Conservation (phyloP, 2,888 invertebrate species). For the Miltochrista miniata region DNA sequence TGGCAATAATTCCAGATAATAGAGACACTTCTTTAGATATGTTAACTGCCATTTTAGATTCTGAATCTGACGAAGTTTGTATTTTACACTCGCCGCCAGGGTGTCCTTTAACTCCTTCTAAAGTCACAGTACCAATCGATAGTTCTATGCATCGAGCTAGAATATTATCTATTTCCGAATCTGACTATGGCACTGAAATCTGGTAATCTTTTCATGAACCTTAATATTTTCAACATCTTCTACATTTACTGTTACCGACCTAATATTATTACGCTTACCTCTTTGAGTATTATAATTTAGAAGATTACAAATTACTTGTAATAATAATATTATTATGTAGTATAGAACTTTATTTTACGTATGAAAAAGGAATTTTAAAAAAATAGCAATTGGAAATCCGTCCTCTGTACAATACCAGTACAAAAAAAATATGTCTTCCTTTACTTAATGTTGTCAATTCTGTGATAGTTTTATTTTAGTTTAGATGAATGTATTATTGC, state of each 20-base stretch:
- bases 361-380: slow-evolving; percentile 3
- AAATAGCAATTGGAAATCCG: slow-evolving; percentile 44
- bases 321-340: too few species aligned
- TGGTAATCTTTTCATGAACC: slow-evolving; percentile 81
- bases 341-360: slow-evolving; percentile 5
- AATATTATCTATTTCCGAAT: slow-evolving; percentile 85
- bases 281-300: slow-evolving; percentile 8
- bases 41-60: slow-evolving; percentile 75
- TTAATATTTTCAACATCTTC: not conserved
- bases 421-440: slow-evolving; percentile 59
- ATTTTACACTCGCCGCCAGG: slow-evolving; percentile 73
- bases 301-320: slow-evolving; percentile 8
- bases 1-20: slow-evolving; percentile 66
- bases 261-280: slow-evolving; percentile 32
- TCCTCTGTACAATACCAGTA: slow-evolving; percentile 49
- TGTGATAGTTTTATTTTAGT: slow-evolving; percentile 62
- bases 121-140: slow-evolving; percentile 86
- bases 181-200: slow-evolving; percentile 88
- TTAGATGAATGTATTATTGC: slow-evolving; percentile 34
- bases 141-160: slow-evolving; percentile 85
- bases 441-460: slow-evolving; percentile 47
- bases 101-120: slow-evolving; percentile 79
- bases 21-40: slow-evolving; percentile 71
- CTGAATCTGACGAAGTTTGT: slow-evolving; percentile 73
- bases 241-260: slow-evolving; percentile 23